A percentile compares a stretch with the other conserved stretches of the same genome.
Evolutionary conservation across 2,797 vertebrate species (phyloP).

Genomic region (Falco berigora): DNA sequence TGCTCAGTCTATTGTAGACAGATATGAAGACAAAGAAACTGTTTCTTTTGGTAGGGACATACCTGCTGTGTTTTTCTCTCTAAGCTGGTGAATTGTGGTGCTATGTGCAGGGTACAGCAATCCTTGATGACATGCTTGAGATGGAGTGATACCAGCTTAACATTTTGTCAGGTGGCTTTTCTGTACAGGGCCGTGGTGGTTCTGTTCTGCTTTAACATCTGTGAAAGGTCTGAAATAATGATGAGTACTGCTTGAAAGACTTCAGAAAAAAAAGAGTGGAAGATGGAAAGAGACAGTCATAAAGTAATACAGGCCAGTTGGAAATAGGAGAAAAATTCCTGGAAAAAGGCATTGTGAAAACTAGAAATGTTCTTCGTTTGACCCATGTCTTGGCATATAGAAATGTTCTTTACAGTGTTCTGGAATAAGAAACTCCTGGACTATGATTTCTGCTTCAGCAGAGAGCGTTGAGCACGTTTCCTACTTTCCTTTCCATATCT

Average conservation of each 20-base stretch:
- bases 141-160: not conserved
- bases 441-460: not conserved
- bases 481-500: not conserved
- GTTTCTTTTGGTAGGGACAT: not conserved
- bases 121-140: not conserved
- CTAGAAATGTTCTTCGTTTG: not conserved
- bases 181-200: not conserved
- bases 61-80: not conserved
- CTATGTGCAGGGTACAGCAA: not conserved
- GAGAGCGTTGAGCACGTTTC: not conserved
- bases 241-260: not conserved
- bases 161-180: not conserved
- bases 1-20: not conserved
- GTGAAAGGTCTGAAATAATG: not conserved
- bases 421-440: not conserved
- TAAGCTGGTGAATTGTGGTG: not conserved
- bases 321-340: not conserved
- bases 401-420: constrained; percentile 21
- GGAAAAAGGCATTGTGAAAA: constrained; percentile 9
- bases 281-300: not conserved
- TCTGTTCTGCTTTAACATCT: not conserved
- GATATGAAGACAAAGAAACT: not conserved
- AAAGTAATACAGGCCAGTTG: not conserved
- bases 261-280: not conserved
- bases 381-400: constrained; percentile 11